Conservation (phyloP, 2,113 vertebrate species). For the Zootoca vivipara region DNA sequence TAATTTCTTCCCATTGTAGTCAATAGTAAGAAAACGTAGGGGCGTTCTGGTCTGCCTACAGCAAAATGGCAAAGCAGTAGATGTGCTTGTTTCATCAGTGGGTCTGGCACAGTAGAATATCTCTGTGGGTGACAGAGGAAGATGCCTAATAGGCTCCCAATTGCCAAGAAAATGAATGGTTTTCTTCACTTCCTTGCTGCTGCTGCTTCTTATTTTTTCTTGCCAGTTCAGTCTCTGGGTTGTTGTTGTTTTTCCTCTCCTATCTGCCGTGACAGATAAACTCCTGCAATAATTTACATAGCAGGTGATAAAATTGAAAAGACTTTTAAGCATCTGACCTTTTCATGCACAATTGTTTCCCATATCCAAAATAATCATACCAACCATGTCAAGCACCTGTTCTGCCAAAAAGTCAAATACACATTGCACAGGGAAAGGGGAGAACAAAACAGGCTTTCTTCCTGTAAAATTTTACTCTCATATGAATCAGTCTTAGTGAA, state of each 20-base stretch:
- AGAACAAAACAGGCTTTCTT: conserved; percentile 27
- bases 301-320: conserved; percentile 12
- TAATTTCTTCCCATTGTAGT: background rate
- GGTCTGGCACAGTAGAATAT: background rate
- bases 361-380: background rate
- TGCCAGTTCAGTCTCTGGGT: background rate
- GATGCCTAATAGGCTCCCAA: background rate
- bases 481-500: conserved; percentile 76
- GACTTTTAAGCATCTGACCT: background rate
- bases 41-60: background rate
- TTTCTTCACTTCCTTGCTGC: background rate
- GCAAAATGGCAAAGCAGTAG: background rate
- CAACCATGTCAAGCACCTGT: conserved; percentile 14
- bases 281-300: background rate
- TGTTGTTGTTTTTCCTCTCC: background rate
- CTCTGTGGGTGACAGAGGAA: background rate
- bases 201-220: background rate
- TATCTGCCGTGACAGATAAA: conserved; percentile 4
- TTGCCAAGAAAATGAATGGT: background rate
- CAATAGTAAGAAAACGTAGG: background rate
- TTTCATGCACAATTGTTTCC: conserved; percentile 22
- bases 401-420: conserved; percentile 7
- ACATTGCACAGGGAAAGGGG: conserved; percentile 2
- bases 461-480: conserved; percentile 49
- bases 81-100: background rate